A percentile compares a stretch with the other conserved stretches of the same genome.
These are phyloP conservation scores for Cecidostiba fungosa DNA, from an alignment of 2,888 invertebrate genomes.

Conservation along the genomic window DNA sequence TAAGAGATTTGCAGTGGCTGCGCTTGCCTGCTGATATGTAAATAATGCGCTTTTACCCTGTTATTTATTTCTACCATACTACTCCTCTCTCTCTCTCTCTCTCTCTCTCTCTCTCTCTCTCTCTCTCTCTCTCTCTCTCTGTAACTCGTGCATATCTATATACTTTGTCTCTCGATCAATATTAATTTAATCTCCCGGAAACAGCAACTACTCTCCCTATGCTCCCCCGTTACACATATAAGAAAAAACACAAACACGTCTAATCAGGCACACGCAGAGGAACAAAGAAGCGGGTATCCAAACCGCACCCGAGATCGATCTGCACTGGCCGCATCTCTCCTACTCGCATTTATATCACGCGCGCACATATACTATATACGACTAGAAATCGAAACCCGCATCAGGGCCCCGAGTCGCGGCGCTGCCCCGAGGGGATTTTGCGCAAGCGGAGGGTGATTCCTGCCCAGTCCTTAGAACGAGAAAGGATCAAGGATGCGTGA, in stretches of 20 bases:
- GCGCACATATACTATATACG: background rate
- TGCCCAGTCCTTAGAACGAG: slow-evolving; percentile 36
- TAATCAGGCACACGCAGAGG: background rate
- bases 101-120: too few relatives aligned
- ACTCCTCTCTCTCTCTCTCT: too few relatives aligned
- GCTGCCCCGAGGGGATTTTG: slow-evolving; percentile 38
- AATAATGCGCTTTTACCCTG: background rate
- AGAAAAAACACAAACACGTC: background rate
- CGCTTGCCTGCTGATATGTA: background rate
- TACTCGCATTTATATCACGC: slow-evolving; percentile 29
- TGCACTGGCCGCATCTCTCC: background rate
- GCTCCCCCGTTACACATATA: background rate
- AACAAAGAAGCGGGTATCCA: background rate
- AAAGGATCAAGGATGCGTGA: slow-evolving; percentile 53
- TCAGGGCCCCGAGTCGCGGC: background rate
- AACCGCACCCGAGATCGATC: background rate
- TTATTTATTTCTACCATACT: background rate
- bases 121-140: too few relatives aligned
- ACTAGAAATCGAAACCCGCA: slow-evolving; percentile 57
- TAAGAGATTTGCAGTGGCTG: slow-evolving; percentile 51
- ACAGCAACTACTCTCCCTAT: too few relatives aligned
- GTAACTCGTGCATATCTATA: too few relatives aligned
- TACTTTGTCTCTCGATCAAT: background rate
- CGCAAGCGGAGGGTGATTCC: slow-evolving; percentile 23
- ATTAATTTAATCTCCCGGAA: background rate